Base-by-base conservation (phyloP, 1,140 invertebrate genomes). In the Drosophila triauraria region DNA sequence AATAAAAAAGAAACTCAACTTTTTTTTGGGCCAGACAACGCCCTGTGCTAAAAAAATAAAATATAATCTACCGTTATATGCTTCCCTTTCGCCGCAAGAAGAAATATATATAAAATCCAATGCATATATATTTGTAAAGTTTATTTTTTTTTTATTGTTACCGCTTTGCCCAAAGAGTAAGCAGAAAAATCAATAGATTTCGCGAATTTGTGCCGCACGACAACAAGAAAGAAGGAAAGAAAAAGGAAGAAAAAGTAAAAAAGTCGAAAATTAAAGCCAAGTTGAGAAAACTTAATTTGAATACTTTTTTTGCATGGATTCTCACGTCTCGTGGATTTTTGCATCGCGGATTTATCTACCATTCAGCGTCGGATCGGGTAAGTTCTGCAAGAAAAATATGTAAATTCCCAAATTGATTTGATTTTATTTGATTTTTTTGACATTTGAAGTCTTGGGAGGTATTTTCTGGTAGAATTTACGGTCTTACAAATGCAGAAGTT, bases 1-100 rank as follows among this genome's bases (percentile, higher is more conserved):
- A 44, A 53, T n/a, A 47, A 67, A 27, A 40, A 27, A 46, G 12
- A 15, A 61, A 67, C n/a, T 13, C 32, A 67, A 25, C 53, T 56
- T 68, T 25, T 65, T 68, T 68, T 67, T 50, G 44, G 35, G 25
- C 61, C 17, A 27, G 61, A 68, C 65, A 68, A 64, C 65, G 65
- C 65, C 65, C 65, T 50, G 61, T 68, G 44, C 61, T 38, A 48
- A 63, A 64, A 40, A 47, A 62, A 46, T 17, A 15, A 38, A 17
- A 35, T 23, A 23, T 25, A 30, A 32, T 32, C 20, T 23, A 68
- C 27, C 35, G 54, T 64, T 62, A 40, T 56, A 56, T 27, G 48
- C 59, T 56, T 60, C 48, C 50, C 47, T 25, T 61, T 56, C 59
- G 59, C 48, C 15, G 13, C 15, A 13, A 17, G 25, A 20, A 30